Conservation (phyloP, 2,888 invertebrate genomes). For the Phalera bucephala region DNA sequence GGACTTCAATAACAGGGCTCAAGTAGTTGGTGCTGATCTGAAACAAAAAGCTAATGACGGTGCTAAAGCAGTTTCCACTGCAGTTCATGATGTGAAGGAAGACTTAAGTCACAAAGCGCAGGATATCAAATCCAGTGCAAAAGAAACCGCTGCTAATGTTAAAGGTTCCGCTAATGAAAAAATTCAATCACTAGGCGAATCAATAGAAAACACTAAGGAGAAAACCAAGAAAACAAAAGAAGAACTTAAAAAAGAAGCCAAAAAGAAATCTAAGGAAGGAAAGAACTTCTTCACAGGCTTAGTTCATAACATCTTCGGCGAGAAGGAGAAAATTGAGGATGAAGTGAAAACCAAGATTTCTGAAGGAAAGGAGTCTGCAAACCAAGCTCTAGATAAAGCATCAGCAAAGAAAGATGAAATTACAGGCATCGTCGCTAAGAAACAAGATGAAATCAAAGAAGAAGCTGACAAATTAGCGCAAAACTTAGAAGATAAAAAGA, state of each 20-base stretch:
- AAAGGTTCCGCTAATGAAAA: slow-evolving; percentile 54
- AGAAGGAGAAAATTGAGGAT: slow-evolving; percentile 72
- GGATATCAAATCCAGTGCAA: slow-evolving; percentile 48
- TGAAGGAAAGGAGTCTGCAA: slow-evolving; percentile 64
- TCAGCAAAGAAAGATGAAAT: slow-evolving; percentile 59
- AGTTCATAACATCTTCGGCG: slow-evolving; percentile 72
- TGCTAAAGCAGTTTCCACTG: slow-evolving; percentile 51
- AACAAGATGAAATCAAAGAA: slow-evolving; percentile 49
- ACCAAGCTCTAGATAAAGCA: slow-evolving; percentile 55
- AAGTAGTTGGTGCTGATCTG: slow-evolving; percentile 47
- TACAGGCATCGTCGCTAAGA: slow-evolving; percentile 46
- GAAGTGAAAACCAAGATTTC: slow-evolving; percentile 63
- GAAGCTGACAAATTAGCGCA: slow-evolving; percentile 39
- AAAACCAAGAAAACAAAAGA: slow-evolving; percentile 57
- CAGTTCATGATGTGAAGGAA: slow-evolving; percentile 44
- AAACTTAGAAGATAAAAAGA: slow-evolving; percentile 41
- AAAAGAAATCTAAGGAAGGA: slow-evolving; percentile 73
- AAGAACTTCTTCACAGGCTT: slow-evolving; percentile 72
- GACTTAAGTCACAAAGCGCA: slow-evolving; percentile 49
- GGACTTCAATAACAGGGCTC: slow-evolving; percentile 43
- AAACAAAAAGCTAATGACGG: slow-evolving; percentile 59
- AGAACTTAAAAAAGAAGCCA: slow-evolving; percentile 54
- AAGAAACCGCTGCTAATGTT: slow-evolving; percentile 47
- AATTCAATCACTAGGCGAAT: slow-evolving; percentile 52
- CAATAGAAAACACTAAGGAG: slow-evolving; percentile 54